These are phyloP conservation scores for Heliothis subflexa DNA, from an alignment of 1,140 invertebrate genomes.

Conservation along the genomic window DNA sequence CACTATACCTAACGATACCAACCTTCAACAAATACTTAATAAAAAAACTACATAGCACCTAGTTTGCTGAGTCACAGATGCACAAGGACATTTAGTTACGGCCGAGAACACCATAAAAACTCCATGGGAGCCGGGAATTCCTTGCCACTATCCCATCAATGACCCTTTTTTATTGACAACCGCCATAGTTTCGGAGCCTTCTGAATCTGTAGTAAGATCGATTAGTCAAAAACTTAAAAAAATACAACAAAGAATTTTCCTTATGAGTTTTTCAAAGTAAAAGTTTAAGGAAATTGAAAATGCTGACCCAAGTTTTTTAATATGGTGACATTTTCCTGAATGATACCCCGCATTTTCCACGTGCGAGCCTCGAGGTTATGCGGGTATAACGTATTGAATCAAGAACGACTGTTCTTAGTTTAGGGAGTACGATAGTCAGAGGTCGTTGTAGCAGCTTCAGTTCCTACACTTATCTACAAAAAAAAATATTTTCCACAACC, in stretches of 20 bases:
- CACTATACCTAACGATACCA: not conserved
- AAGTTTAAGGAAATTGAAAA: too few relatives aligned
- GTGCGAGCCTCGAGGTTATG: too few relatives aligned
- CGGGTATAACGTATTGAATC: too few relatives aligned
- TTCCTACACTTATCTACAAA: too few relatives aligned
- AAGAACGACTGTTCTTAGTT: too few relatives aligned
- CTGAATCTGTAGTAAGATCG: not conserved
- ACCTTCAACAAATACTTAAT: conserved; percentile 31
- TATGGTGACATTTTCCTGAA: too few relatives aligned
- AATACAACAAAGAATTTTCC: not conserved
- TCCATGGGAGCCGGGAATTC: conserved; percentile 45
- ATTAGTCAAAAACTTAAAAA: conserved; percentile 7
- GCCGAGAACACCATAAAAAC: conserved; percentile 38
- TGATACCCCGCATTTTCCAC: too few relatives aligned
- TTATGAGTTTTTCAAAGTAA: too few relatives aligned
- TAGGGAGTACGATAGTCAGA: too few relatives aligned
- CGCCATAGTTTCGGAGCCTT: not conserved
- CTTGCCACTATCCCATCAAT: conserved; percentile 29
- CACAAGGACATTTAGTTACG: conserved; percentile 48
- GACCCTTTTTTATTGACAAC: conserved; percentile 33
- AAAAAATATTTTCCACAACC: too few relatives aligned
- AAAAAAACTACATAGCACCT: conserved; percentile 35
- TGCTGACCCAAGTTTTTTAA: too few relatives aligned
- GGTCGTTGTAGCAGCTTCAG: too few relatives aligned
- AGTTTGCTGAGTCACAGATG: conserved; percentile 25